Evolutionary conservation across 1,140 invertebrate species (phyloP), one percentile per base, ranked within the genome.

Genomic region (Micrasema longulum): DNA sequence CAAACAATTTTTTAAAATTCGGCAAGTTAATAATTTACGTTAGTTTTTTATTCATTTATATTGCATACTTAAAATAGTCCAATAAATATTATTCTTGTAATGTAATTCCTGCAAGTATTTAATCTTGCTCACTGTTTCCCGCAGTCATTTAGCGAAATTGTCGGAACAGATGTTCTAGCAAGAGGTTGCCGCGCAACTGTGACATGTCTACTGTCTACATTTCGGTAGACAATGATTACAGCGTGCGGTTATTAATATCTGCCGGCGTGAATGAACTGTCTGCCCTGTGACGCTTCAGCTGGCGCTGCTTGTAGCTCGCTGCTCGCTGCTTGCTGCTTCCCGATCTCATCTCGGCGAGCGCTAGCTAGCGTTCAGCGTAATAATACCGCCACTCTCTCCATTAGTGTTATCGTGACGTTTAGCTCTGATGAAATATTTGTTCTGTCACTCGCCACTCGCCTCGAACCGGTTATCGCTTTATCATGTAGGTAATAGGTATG

Each of bases 391-490:
- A 5, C 63, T 53, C 50, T 68, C 50, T 68, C 65, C 48, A 68
- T 68, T 68, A 68, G 36, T 35, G 23, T 23, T 68, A 68, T 68
- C 65, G 65, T 55, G 65, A 68, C 50, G 65, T 55, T 68, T 23
- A 52, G 38, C 45, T 43, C 22, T n/a, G 48, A 55, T 68, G 65
- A 43, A 31, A 68, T 68, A 68, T 68, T 68, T 55, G 45, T 43
- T 35, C 65, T 52, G 63, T 66, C 63, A 53, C 48, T 55, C 50
- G 31, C 60, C 26, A 31, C 26, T 31, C 26, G 22, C 53, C 41
- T 6, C 41, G 2, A 16, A 7, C 26, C 26, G 7, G 3, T 31
- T 4, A 7, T 7, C 26, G 7, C 26, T 31, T 2, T 4, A 7
- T 7, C 26, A 31, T 7, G 2, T 2, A 31, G 26, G 26, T 31